Conservation (phyloP, 2,888 invertebrate species). For the Pyrocoelia pectoralis region DNA sequence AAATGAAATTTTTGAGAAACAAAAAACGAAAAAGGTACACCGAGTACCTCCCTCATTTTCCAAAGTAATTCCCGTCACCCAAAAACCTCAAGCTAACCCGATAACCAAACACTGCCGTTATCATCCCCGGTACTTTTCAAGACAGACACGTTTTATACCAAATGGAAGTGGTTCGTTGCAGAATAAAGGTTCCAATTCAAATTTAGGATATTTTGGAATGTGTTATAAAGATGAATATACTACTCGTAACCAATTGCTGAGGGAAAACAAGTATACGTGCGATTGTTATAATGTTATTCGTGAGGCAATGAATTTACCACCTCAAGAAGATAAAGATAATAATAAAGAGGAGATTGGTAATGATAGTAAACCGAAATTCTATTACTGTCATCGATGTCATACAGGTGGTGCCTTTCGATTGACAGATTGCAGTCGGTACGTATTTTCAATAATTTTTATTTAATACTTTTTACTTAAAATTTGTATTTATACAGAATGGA, state of each 20-base stretch:
- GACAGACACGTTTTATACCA: not conserved
- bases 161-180: no score
- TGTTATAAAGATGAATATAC: not conserved
- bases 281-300: slow-evolving; percentile 26
- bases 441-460: no score
- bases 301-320: not conserved
- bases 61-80: not conserved
- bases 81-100: not conserved
- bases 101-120: not conserved
- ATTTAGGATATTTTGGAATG: not conserved
- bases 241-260: not conserved
- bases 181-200: not conserved
- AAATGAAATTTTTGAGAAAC: slow-evolving; percentile 30
- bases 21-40: slow-evolving; percentile 9
- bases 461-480: no score
- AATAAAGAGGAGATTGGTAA: not conserved
- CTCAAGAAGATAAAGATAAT: not conserved
- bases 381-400: no score
- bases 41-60: not conserved
- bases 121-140: not conserved
- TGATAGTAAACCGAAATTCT: not conserved
- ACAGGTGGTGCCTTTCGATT: no score
- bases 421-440: no score
- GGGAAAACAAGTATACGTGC: slow-evolving; percentile 24
- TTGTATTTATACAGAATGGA: no score